Conservation (phyloP, 2,797 vertebrate species). For the Pseudocheirus occidentalis region DNA sequence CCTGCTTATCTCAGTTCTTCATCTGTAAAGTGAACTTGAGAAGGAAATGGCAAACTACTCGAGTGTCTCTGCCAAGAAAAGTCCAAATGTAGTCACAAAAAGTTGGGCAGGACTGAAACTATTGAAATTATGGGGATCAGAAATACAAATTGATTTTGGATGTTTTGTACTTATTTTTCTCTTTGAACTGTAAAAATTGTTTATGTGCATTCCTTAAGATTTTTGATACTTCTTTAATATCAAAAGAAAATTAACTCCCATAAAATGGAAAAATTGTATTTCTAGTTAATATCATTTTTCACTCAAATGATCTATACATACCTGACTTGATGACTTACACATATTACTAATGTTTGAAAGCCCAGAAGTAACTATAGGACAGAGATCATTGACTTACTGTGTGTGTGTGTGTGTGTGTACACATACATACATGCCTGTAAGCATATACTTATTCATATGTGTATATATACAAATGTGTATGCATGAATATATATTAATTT, state of each 20-base stretch:
- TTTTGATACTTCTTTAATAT: background rate
- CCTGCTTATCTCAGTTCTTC: background rate
- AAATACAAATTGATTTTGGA: background rate
- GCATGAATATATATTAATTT: background rate
- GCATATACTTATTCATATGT: background rate
- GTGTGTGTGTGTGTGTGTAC: background rate
- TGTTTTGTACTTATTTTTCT: background rate
- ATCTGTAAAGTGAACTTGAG: background rate
- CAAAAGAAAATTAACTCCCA: background rate
- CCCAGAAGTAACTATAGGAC: background rate
- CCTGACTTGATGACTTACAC: background rate
- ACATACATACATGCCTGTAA: too few relatives aligned
- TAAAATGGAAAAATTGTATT: background rate
- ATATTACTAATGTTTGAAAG: background rate
- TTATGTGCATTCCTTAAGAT: background rate
- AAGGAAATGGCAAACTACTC: background rate
- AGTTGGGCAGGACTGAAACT: background rate
- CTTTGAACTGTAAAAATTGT: background rate
- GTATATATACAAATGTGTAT: background rate
- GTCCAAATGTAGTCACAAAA: background rate
- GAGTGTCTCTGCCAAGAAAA: background rate
- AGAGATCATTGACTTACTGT: background rate
- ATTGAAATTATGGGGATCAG: background rate
- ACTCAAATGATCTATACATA: background rate
- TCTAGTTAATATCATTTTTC: background rate